Evolutionary conservation across 2,797 vertebrate species (phyloP).

Genomic region (Caiman crocodilus): DNA sequence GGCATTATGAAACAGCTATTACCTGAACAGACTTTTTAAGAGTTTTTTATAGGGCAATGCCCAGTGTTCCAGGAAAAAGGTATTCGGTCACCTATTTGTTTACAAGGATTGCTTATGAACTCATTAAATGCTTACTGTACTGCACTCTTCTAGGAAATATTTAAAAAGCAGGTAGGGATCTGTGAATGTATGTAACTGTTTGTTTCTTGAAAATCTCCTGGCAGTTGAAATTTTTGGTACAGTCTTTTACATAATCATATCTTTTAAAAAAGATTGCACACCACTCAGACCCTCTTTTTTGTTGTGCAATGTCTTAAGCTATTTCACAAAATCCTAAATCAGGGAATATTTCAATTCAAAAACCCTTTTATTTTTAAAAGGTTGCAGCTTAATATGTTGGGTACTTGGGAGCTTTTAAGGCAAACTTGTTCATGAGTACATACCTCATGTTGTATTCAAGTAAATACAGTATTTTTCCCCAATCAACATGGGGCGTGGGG

Average conservation of each 20-base stretch:
- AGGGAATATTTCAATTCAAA: neutral
- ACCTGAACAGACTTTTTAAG: neutral
- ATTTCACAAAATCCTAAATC: neutral
- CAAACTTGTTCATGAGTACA: neutral
- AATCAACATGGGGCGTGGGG: no score
- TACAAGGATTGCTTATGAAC: neutral
- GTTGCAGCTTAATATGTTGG: neutral
- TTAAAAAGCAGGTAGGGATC: neutral
- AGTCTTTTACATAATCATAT: neutral
- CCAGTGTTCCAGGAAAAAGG: neutral
- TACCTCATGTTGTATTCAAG: no score
- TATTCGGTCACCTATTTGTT: neutral
- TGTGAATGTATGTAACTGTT: neutral
- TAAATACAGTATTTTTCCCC: no score
- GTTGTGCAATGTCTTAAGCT: neutral
- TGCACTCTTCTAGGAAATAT: neutral
- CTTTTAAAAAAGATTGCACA: neutral
- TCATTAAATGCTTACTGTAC: neutral
- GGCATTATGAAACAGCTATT: slow-evolving; percentile 12
- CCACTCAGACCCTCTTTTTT: neutral
- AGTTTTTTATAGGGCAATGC: neutral
- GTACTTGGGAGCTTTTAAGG: neutral
- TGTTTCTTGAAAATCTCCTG: neutral
- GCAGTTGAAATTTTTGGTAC: neutral
- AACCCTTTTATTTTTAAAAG: neutral